These are phyloP conservation scores for Promerops cafer DNA, from an alignment of 2,113 vertebrate species.

Conservation along the genomic window DNA sequence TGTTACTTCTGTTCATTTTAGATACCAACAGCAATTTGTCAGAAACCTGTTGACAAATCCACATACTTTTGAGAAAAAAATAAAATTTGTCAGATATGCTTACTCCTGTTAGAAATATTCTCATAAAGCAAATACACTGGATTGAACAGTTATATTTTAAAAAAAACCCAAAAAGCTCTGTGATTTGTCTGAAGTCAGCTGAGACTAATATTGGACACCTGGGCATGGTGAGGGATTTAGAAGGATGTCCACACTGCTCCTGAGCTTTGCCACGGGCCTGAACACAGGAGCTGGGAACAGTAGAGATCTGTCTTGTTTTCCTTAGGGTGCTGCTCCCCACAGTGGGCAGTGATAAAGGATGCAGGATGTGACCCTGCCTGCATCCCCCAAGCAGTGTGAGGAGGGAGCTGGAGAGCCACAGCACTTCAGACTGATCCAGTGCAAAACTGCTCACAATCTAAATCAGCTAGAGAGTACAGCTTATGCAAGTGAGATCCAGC, in stretches of 20 bases:
- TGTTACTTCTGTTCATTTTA: background rate
- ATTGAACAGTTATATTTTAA: background rate
- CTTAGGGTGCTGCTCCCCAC: rapidly evolving
- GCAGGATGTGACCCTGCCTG: background rate
- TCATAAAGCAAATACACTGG: background rate
- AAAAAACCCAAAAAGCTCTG: background rate
- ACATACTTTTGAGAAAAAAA: background rate
- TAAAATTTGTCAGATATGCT: background rate
- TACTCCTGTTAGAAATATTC: background rate
- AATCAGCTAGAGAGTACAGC: background rate
- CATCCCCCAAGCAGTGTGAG: background rate
- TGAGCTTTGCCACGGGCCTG: background rate
- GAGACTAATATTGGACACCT: background rate
- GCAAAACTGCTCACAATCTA: background rate
- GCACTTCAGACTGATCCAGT: background rate
- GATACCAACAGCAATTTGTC: background rate
- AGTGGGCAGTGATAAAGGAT: rapidly evolving
- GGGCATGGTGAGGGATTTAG: background rate
- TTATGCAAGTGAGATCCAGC: background rate
- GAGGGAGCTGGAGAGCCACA: background rate
- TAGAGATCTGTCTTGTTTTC: background rate
- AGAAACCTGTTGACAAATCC: background rate
- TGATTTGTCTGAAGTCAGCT: background rate
- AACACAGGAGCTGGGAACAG: background rate
- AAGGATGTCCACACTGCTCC: background rate